Conservation (phyloP, 2,113 vertebrate genomes). For the Haliaeetus leucogaster region DNA sequence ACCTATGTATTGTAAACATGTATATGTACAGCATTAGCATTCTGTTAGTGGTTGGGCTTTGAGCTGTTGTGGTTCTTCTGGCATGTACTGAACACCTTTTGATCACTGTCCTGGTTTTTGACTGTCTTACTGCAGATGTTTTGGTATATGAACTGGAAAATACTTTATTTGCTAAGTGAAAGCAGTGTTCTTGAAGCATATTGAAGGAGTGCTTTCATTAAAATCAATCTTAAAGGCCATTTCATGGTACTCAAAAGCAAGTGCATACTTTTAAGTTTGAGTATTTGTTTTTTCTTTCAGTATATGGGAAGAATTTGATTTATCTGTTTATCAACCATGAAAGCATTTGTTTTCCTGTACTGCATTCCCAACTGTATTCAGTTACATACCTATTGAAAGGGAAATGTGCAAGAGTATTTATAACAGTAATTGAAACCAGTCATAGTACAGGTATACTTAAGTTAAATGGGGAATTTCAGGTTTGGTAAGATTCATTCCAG, state of each 20-base stretch:
- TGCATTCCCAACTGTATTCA: neutral
- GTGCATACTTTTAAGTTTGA: neutral
- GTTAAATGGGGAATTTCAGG: neutral
- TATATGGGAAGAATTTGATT: neutral
- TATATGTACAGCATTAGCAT: neutral
- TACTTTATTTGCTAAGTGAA: neutral
- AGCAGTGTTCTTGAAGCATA: neutral
- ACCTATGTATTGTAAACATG: neutral
- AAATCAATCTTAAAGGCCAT: neutral
- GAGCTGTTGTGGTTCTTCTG: neutral
- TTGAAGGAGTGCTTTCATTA: neutral
- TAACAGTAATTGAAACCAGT: neutral
- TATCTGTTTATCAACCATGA: neutral
- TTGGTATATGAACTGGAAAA: neutral
- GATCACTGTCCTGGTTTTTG: neutral
- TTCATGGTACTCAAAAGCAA: neutral
- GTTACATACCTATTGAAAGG: neutral
- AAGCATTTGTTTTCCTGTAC: neutral
- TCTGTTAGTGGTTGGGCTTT: neutral
- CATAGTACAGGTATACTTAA: neutral
- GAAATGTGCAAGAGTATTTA: neutral
- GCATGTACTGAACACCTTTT: neutral
- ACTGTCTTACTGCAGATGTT: neutral
- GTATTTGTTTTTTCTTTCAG: neutral
- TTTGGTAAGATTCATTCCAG: neutral